phyloP scores from a whole-genome alignment of 2,113 vertebrate genomes.

The Urocynchramus pylzowi region DNA sequence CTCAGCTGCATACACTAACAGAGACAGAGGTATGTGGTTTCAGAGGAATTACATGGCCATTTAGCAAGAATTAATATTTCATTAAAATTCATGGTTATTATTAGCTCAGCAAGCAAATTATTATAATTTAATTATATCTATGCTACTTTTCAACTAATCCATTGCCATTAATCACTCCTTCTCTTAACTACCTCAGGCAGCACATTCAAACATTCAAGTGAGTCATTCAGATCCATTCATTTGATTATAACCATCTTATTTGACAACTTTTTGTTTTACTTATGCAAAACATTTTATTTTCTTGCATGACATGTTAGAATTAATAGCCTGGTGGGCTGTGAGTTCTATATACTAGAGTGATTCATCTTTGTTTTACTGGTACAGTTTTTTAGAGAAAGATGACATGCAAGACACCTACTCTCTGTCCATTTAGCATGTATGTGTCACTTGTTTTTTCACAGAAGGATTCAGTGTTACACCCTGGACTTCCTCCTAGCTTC shows the following conservation, averaged over 20 bases:
- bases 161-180: slow-evolving; percentile 1
- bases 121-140: not conserved
- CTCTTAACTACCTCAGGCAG: not conserved
- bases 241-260: slow-evolving; percentile 15
- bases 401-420: not conserved
- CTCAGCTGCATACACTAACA: not conserved
- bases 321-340: slow-evolving; percentile 21
- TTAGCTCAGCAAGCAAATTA: slow-evolving; percentile 8
- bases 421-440: slow-evolving; percentile 1
- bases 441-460: slow-evolving; percentile 6
- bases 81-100: slow-evolving; percentile 22
- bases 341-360: slow-evolving; percentile 2
- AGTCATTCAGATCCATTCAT: slow-evolving; percentile 23
- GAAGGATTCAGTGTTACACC: not conserved
- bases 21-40: not conserved
- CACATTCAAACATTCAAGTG: not conserved
- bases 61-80: slow-evolving; percentile 16
- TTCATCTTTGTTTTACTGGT: slow-evolving; percentile 25
- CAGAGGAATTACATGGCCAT: not conserved
- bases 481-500: not conserved
- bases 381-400: not conserved
- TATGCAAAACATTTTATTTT: slow-evolving; percentile 23
- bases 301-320: slow-evolving; percentile 8
- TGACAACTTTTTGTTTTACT: slow-evolving; percentile 26
- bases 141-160: not conserved